These are phyloP conservation scores for Eupsilia transversa DNA, from an alignment of 2,888 invertebrate species.

Conservation along the genomic window DNA sequence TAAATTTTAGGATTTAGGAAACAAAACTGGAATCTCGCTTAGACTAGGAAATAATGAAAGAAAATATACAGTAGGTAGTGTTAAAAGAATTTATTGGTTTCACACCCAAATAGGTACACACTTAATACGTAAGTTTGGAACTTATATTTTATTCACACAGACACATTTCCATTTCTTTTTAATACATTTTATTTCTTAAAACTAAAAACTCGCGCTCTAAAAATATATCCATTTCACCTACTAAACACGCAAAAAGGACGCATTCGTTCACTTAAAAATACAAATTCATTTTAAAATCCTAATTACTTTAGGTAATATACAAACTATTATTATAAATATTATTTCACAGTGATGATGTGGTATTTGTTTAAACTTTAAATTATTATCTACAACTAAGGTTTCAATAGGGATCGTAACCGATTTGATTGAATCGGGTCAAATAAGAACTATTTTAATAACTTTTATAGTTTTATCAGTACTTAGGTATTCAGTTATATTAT, in stretches of 20 bases:
- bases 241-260: slow-evolving; percentile 9
- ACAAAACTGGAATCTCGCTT: neutral
- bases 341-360: slow-evolving; percentile 85
- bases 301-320: slow-evolving; percentile 55
- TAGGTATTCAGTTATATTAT: slow-evolving; percentile 25
- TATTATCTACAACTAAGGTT: slow-evolving; percentile 55
- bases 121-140: slow-evolving; percentile 47
- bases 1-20: too few species aligned
- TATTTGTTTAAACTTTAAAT: slow-evolving; percentile 64
- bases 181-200: slow-evolving; percentile 43
- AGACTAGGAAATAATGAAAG: neutral
- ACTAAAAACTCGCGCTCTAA: slow-evolving; percentile 36
- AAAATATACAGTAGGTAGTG: slow-evolving; percentile 34
- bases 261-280: slow-evolving; percentile 40
- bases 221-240: slow-evolving; percentile 27
- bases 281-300: slow-evolving; percentile 41
- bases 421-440: slow-evolving; percentile 11
- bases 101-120: slow-evolving; percentile 46
- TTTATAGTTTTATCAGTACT: slow-evolving; percentile 7
- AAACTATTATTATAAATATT: slow-evolving; percentile 66
- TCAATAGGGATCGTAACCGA: slow-evolving; percentile 27
- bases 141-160: slow-evolving; percentile 57
- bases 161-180: slow-evolving; percentile 41
- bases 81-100: slow-evolving; percentile 67
- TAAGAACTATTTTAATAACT: slow-evolving; percentile 10